phyloP scores from a whole-genome alignment of 1,140 invertebrate genomes.

The Trialeurodes vaporariorum region DNA sequence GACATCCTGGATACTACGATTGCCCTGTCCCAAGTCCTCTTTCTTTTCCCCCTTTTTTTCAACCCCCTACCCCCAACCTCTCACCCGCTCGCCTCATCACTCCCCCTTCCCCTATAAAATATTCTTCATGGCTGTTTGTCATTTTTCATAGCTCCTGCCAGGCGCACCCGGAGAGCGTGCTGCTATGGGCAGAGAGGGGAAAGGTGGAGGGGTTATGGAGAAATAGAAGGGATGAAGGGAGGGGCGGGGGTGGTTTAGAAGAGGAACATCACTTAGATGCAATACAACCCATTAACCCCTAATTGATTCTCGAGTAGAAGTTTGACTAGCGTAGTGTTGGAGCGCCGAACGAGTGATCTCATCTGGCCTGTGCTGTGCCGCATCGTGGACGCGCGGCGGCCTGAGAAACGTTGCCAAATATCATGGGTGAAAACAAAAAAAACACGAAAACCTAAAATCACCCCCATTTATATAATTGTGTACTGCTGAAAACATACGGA shows the following conservation, averaged over 20 bases:
- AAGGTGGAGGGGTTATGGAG: no score
- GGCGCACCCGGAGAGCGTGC: not conserved
- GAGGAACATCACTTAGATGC: not conserved
- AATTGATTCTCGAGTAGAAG: not conserved
- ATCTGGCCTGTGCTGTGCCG: not conserved
- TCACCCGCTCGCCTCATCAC: not conserved
- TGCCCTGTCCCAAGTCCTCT: no score
- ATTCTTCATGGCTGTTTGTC: not conserved
- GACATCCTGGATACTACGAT: not conserved
- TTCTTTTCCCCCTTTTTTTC: no score
- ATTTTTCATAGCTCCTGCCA: not conserved
- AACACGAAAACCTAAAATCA: no score
- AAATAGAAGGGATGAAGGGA: no score
- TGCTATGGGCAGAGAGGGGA: not conserved
- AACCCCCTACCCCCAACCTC: not conserved
- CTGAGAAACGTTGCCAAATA: not conserved
- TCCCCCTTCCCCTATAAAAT: not conserved
- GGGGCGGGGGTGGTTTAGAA: no score
- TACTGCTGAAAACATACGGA: no score
- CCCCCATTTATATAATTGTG: no score
- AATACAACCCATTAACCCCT: not conserved
- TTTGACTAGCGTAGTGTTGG: not conserved
- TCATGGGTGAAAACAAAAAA: no score
- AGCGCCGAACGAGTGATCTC: not conserved
- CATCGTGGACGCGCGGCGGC: no score